These are phyloP conservation scores for Caerostris darwini DNA, from an alignment of 1,140 invertebrate genomes.

Conservation along the genomic window DNA sequence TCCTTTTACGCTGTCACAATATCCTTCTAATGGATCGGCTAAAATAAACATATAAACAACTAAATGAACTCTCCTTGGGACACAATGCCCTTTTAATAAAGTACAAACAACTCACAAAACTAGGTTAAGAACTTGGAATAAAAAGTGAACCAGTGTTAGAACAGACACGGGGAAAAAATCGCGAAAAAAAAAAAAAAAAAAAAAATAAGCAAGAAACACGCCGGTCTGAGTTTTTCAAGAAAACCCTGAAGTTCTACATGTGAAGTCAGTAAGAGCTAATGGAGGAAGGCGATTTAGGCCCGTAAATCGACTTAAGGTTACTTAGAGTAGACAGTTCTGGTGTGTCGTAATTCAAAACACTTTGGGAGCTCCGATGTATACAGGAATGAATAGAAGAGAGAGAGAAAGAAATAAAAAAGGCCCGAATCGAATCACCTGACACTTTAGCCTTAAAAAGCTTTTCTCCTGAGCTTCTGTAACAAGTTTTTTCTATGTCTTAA, in stretches of 20 bases:
- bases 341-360: slow-evolving; percentile 77
- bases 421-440: slow-evolving; percentile 54
- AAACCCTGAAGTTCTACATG: neutral
- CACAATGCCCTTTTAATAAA: slow-evolving; percentile 44
- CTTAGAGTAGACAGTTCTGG: slow-evolving; percentile 65
- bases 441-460: slow-evolving; percentile 51
- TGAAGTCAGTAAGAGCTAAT: slow-evolving; percentile 70
- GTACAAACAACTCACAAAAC: slow-evolving; percentile 48
- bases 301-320: slow-evolving; percentile 75
- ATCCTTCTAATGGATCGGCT: neutral
- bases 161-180: neutral
- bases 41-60: slow-evolving; percentile 36
- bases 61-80: neutral
- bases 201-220: slow-evolving; percentile 25
- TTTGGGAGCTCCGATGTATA: slow-evolving; percentile 48
- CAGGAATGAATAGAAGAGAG: slow-evolving; percentile 7
- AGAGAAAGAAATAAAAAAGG: slow-evolving; percentile 27
- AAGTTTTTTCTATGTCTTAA: neutral
- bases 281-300: slow-evolving; percentile 64
- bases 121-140: slow-evolving; percentile 58
- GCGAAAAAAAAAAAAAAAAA: neutral
- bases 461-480: slow-evolving; percentile 34
- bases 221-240: slow-evolving; percentile 4
- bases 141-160: slow-evolving; percentile 11
- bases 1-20: neutral